phyloP scores from a whole-genome alignment of 2,888 invertebrate genomes.

The Xanthorhoe spadicearia region DNA sequence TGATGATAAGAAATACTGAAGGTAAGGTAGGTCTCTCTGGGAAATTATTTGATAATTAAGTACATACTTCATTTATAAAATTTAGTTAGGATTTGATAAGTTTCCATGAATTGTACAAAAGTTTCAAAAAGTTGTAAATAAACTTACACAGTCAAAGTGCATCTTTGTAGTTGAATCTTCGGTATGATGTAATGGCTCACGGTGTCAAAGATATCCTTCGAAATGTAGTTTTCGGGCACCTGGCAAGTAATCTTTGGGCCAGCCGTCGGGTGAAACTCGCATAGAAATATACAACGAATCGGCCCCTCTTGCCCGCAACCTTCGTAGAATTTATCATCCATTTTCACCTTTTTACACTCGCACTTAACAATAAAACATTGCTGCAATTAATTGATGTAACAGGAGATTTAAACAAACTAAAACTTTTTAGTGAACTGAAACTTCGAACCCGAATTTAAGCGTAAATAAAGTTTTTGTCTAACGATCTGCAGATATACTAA shows the following conservation, averaged over 20 bases:
- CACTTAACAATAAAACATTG: conserved; percentile 43
- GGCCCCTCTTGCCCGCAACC: conserved; percentile 88
- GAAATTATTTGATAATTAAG: no score
- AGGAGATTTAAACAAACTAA: conserved; percentile 25
- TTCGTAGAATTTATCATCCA: conserved; percentile 83
- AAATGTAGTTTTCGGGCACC: conserved; percentile 91
- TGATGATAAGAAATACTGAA: no score
- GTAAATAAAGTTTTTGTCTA: conserved; percentile 52
- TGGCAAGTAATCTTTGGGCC: conserved; percentile 92
- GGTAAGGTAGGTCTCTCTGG: no score
- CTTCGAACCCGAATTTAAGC: conserved; percentile 43
- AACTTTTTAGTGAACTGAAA: conserved; percentile 42
- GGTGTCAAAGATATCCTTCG: conserved; percentile 92
- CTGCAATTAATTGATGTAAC: conserved; percentile 14
- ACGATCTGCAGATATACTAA: conserved; percentile 14
- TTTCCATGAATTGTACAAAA: no score
- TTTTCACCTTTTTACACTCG: conserved; percentile 51
- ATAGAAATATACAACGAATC: conserved; percentile 91
- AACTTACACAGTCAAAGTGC: conserved; percentile 91
- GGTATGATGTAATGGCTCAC: conserved; percentile 94
- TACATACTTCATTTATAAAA: no score
- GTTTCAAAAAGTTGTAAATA: background rate
- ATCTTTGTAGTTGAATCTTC: conserved; percentile 91
- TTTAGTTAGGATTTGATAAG: no score
- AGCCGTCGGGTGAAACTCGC: conserved; percentile 90